phyloP scores from a whole-genome alignment of 2,113 vertebrate species.

The Bujurquina vittata region DNA sequence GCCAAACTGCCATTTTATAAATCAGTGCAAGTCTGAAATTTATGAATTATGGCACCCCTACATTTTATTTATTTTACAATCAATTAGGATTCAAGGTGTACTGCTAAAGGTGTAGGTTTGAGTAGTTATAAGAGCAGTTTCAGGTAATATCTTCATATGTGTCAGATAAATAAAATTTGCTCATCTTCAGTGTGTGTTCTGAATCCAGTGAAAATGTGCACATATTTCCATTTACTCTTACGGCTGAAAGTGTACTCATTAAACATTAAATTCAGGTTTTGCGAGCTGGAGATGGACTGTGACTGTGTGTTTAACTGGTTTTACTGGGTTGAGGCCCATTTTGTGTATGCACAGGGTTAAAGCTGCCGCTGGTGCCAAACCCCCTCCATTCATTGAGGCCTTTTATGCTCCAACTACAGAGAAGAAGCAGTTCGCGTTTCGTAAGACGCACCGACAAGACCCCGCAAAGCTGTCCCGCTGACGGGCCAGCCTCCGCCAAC shows the following conservation, averaged over 20 bases:
- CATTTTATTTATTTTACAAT: not conserved
- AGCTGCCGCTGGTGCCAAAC: constrained; percentile 1
- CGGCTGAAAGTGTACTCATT: not conserved
- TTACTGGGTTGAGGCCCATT: not conserved
- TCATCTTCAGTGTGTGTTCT: not conserved
- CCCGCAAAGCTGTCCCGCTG: not conserved
- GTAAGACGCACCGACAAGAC: not conserved
- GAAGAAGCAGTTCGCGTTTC: not conserved
- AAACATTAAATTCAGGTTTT: not conserved
- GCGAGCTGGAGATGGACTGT: not conserved
- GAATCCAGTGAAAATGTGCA: not conserved
- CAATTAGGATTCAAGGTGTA: not conserved
- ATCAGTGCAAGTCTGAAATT: not conserved
- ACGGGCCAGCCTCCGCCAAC: not conserved
- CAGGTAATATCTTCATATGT: not conserved
- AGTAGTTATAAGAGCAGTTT: not conserved
- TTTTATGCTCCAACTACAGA: not conserved
- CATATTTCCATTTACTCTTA: not conserved
- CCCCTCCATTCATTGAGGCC: constrained; percentile 69
- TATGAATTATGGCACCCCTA: not conserved
- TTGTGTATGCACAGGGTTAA: not conserved
- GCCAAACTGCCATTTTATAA: too few relatives aligned
- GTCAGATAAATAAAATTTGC: not conserved
- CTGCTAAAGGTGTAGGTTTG: not conserved
- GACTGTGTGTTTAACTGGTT: not conserved